Base-by-base conservation (phyloP, 2,797 vertebrate genomes). In the Anabacerthia variegaticeps region DNA sequence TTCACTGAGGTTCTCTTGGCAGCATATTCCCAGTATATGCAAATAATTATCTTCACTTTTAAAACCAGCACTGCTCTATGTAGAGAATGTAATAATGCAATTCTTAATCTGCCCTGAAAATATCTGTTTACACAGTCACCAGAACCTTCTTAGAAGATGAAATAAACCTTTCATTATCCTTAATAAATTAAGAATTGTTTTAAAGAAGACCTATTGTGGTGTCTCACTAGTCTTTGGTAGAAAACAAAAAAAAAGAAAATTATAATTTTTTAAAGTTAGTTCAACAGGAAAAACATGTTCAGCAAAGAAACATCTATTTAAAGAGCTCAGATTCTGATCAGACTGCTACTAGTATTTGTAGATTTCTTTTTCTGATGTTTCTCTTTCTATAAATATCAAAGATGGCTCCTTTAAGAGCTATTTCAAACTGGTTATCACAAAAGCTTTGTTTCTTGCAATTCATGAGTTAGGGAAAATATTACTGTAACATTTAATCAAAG, bases 181-280 rank as follows among this genome's bases (percentile, higher is more conserved):
- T 75, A 82, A 17, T 77, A 82, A 63, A 58, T 65, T 26, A 9
- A 34, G 66, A 87, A 89, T 59, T 24, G 74, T 7, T 90, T 81
- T 82, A 92, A 96, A 96, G 85, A 90, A 94, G 51, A 73, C 65
- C 39, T 39, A 44, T 46, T 54, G 10, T 67, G n/a, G 28, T 77
- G 17, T 68, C 54, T 81, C 23, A 16, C 20, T 56, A 65, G 1
- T 5, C 61, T 79, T 94, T 55, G 61, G 73, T 85, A 78, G 74
- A 66, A 87, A 93, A 75, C 68, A 94, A 89, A 72, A 37, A 85
- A 87, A 81, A 75, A 4, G 48, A 49, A 18, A 26, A 37, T 34
- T 24, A 32, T 5, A 48, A 26, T 56, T 91, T 81, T 54, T 20
- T 2, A 9, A 65, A 61, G 32, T 77, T 51, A 46, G 7, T 83